Base-by-base conservation (phyloP, 2,888 invertebrate genomes). In the Patella ulyssiponensis region DNA sequence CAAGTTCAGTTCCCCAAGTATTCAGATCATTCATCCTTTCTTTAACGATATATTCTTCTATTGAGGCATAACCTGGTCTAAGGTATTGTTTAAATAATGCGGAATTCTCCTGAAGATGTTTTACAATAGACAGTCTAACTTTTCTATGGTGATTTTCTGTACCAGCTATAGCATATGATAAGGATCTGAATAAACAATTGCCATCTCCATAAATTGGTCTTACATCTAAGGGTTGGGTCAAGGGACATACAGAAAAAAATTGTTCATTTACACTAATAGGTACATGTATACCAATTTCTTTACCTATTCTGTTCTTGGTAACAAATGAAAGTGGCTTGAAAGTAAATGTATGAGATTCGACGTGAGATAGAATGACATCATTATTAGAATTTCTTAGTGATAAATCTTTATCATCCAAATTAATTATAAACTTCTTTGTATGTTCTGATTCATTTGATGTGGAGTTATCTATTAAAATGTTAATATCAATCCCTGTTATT, bases 1-100 rank as follows among this genome's bases (percentile, higher is more conserved):
- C 56, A n/a, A 56, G 56, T 56, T 56, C 56, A 56, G 56, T 56
- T n/a, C 15, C 56, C 56, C 56, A 56, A 56, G n/a, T n/a, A 56
- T 56, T 56, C 17, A 56, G 15, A 15, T 17, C 4, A 15, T n/a
- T 56, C 56, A 56, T 56, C n/a, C n/a, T 56, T 56, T 15, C 15
- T 56, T 56, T 56, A 3, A 56, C 15, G 17, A 56, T 56, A 56
- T 56, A 56, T 15, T 56, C 56, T n/a, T 15, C 17, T 17, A 56
- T 15, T 17, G 56, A 56, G 15, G n/a, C 15, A 56, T 5, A 3
- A 17, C 56, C 56, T 17, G 56, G 56, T 15, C 56, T 56, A n/a
- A 56, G 56, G 17, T 4, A 56, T 56, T 15, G 56, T 56, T 15
- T 56, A n/a, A 56, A 56, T 17, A 56, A n/a, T 15, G 15, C 56